A percentile compares a stretch with the other conserved stretches of the same genome.
These are phyloP conservation scores for Drosophila rubida DNA, from an alignment of 2,888 invertebrate genomes.

Conservation along the genomic window DNA sequence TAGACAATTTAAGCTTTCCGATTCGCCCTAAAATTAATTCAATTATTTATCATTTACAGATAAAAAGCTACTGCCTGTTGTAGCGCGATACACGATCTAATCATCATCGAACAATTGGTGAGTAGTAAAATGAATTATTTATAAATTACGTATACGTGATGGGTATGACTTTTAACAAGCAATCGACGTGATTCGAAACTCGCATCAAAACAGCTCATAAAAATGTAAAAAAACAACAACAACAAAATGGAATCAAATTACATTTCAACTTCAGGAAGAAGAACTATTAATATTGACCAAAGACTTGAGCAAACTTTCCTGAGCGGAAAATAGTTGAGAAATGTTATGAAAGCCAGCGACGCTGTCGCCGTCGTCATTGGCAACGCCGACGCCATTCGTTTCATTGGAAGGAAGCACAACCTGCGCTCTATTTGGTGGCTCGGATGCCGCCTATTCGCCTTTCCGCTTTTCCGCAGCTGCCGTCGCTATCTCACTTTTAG, in stretches of 20 bases:
- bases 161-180: slow-evolving; percentile 15
- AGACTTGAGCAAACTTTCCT: slow-evolving; percentile 31
- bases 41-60: neutral
- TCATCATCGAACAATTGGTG: slow-evolving; percentile 3
- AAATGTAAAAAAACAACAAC: slow-evolving; percentile 13
- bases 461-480: slow-evolving; percentile 23
- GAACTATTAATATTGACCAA: slow-evolving; percentile 44
- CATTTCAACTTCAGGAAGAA: slow-evolving; percentile 15
- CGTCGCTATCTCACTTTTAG: slow-evolving; percentile 48
- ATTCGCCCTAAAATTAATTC: neutral
- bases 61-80: too few species aligned
- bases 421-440: slow-evolving; percentile 15
- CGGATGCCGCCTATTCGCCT: neutral
- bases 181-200: slow-evolving; percentile 6
- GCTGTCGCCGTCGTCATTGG: slow-evolving; percentile 24
- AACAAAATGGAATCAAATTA: slow-evolving; percentile 6
- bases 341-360: slow-evolving; percentile 38
- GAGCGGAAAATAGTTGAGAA: slow-evolving; percentile 32
- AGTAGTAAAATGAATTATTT: slow-evolving; percentile 5
- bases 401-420: slow-evolving; percentile 27
- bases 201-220: slow-evolving; percentile 23
- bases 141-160: slow-evolving; percentile 46
- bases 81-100: neutral
- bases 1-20: neutral
- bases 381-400: slow-evolving; percentile 23